These are phyloP conservation scores for Polymixis flavicincta DNA, from an alignment of 2,888 invertebrate genomes.

Conservation along the genomic window DNA sequence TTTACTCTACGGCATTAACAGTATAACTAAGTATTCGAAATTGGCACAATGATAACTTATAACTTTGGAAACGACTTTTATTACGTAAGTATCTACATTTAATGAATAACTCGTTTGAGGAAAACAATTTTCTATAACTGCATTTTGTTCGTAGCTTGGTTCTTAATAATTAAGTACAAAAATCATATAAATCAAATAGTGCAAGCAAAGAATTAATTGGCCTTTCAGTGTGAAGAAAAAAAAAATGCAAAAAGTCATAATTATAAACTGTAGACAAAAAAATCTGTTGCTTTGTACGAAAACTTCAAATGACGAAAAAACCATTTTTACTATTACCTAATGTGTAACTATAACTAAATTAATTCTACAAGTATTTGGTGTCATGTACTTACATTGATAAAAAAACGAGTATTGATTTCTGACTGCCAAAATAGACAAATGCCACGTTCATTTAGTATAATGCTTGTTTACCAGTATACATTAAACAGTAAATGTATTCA, in stretches of 20 bases:
- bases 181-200: constrained; percentile 24
- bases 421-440: constrained; percentile 27
- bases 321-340: background rate
- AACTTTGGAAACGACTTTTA: constrained; percentile 40
- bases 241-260: constrained; percentile 15
- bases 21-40: constrained; percentile 74
- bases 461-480: constrained; percentile 56
- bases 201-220: background rate
- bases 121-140: constrained; percentile 21
- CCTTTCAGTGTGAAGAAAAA: background rate
- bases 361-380: constrained; percentile 39
- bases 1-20: constrained; percentile 70
- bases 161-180: constrained; percentile 63
- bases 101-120: background rate
- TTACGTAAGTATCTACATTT: constrained; percentile 21
- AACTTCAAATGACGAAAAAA: background rate
- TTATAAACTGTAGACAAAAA: background rate
- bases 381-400: constrained; percentile 48
- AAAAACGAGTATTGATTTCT: constrained; percentile 23
- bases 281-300: background rate
- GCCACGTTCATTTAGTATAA: constrained; percentile 33
- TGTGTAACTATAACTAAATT: constrained; percentile 1
- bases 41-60: constrained; percentile 77
- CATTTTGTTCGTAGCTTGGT: constrained; percentile 14
- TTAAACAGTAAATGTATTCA: constrained; percentile 62